Conservation (phyloP, 2,113 vertebrate genomes). For the Chamaea fasciata region DNA sequence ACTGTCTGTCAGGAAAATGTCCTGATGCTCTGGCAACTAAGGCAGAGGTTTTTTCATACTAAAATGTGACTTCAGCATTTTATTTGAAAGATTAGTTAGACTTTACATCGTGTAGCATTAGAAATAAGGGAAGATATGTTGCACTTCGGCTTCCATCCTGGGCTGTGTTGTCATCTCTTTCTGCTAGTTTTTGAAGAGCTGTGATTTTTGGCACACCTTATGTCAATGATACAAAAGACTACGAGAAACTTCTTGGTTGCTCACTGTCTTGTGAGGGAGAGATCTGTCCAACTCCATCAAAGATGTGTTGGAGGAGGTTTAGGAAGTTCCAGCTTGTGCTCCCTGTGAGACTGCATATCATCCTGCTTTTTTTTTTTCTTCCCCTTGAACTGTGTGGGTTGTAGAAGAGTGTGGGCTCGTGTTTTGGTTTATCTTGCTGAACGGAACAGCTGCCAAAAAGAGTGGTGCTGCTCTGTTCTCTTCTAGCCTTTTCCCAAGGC, state of each 20-base stretch:
- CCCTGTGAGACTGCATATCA: not conserved
- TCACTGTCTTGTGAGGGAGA: not conserved
- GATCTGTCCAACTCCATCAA: not conserved
- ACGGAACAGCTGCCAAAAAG: not conserved
- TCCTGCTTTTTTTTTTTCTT: not conserved
- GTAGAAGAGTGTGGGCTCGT: accelerated
- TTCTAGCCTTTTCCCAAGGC: not conserved
- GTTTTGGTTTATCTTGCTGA: not conserved
- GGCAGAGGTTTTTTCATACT: not conserved
- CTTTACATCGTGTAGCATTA: not conserved
- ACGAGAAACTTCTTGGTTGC: not conserved
- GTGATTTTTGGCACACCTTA: not conserved
- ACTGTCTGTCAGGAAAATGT: not conserved
- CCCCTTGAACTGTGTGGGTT: not conserved
- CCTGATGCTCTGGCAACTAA: not conserved
- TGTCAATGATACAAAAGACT: not conserved
- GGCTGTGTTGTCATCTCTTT: not conserved
- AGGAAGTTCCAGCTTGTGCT: not conserved
- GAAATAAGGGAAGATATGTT: not conserved
- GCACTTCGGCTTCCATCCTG: not conserved
- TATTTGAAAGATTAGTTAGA: not conserved
- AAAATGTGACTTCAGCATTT: not conserved
- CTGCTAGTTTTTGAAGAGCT: not conserved
- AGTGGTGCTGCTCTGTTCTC: not conserved
- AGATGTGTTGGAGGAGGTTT: not conserved